A percentile compares a stretch with the other conserved stretches of the same genome.
Conservation (phyloP, 1,140 invertebrate species). For the Eueides isabella region DNA sequence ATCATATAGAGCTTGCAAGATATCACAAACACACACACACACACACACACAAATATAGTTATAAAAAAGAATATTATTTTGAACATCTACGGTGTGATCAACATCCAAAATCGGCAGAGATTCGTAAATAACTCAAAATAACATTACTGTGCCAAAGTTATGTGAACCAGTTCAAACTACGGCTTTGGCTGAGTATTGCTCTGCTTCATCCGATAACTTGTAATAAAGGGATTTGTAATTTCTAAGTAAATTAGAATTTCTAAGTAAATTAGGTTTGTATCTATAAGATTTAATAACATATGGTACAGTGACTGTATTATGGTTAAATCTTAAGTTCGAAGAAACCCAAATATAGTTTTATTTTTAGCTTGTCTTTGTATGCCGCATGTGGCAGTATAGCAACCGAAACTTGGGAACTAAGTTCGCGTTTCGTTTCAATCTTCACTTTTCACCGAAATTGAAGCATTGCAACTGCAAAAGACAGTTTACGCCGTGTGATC, state of each 20-base stretch:
- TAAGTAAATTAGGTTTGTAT: background rate
- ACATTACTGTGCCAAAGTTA: constrained; percentile 8
- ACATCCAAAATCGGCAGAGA: background rate
- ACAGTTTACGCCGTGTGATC: too few relatives aligned
- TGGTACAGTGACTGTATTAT: background rate
- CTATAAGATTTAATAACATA: background rate
- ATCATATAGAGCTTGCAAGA: too few relatives aligned
- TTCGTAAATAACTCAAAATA: constrained; percentile 8
- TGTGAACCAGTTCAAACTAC: constrained; percentile 3
- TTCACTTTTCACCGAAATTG: too few relatives aligned
- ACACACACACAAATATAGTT: too few relatives aligned
- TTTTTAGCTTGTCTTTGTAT: too few relatives aligned
- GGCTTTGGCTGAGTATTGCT: constrained; percentile 1
- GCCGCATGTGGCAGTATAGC: too few relatives aligned
- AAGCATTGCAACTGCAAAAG: too few relatives aligned
- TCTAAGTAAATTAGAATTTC: background rate
- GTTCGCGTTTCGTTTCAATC: too few relatives aligned
- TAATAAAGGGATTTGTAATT: constrained; percentile 7
- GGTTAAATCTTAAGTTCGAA: too few relatives aligned
- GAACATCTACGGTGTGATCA: background rate
- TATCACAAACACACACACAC: too few relatives aligned
- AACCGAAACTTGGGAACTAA: too few relatives aligned
- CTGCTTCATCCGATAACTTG: constrained; percentile 2
- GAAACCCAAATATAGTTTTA: too few relatives aligned
- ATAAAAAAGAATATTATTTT: background rate